A percentile compares a stretch with the other conserved stretches of the same genome.
These are phyloP conservation scores for Diarsia dahlii DNA, from an alignment of 2,888 invertebrate genomes.

Conservation along the genomic window DNA sequence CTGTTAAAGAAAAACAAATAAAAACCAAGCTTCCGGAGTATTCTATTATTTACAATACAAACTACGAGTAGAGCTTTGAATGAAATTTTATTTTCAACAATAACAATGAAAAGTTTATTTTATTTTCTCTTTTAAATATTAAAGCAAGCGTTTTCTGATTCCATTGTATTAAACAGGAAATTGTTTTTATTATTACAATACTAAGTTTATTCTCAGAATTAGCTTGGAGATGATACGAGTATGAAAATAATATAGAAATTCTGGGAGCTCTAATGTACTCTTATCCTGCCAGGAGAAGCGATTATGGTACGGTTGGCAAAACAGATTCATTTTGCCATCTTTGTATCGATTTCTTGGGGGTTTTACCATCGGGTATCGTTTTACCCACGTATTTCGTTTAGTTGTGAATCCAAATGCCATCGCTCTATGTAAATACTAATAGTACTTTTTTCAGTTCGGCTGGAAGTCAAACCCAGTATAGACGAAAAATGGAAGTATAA, in stretches of 20 bases:
- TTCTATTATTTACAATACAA: conserved; percentile 10
- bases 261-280: background rate
- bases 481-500: background rate
- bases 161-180: background rate
- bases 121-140: conserved; percentile 11
- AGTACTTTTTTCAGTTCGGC: background rate
- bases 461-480: background rate
- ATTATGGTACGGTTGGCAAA: background rate
- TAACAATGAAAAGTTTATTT: conserved; percentile 9
- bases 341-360: background rate
- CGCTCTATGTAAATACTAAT: no score
- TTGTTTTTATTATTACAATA: background rate
- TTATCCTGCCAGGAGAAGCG: background rate
- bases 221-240: background rate
- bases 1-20: background rate
- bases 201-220: background rate
- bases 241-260: background rate
- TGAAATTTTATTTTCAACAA: conserved; percentile 4
- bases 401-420: background rate
- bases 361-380: background rate
- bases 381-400: background rate
- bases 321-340: background rate
- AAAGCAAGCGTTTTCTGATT: background rate
- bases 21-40: conserved; percentile 3
- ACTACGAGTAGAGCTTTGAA: background rate